Evolutionary conservation across 1,140 invertebrate species (phyloP), one percentile per base, ranked within the genome.

Genomic region (Drosophila setifemur): DNA sequence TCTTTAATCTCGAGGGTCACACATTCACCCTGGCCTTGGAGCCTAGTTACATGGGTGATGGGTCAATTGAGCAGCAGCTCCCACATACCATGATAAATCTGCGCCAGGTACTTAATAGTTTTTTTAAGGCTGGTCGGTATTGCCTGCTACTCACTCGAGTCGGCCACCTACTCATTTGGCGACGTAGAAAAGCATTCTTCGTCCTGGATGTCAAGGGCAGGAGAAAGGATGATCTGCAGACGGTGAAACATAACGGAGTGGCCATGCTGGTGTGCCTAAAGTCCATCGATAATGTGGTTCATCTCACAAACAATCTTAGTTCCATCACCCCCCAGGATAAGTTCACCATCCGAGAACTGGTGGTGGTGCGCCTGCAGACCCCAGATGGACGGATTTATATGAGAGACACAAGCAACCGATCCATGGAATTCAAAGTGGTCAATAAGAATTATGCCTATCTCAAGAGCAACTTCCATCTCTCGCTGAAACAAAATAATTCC

Each of bases 381-480:
- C 81, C 83, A 0, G 61, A 71, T 25, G 88, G 88, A 7, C 58
- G 58, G 1, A 43, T 73, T 4, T 75, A 63, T 37, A 33, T 63
- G n/a, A 47, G 67, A 2, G 78, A 87, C 6, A 23, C 48, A 11
- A 64, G 26, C n/a, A 25, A 52, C 1, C 68, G 50, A 4, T 12
- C 47, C 2, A 26, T 61, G 8, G 57, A 88, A 18, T 89, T 73
- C 6, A 53, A 67, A 0, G 47, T 75, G 16, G 58, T 82, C 21
- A 75, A 53, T 19, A 58, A 75, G n/a, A 79, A 72, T 43, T 90
- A 90, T 58, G 88, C 89, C 12, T 87, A 71, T 33, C 58, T 90
- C 6, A 73, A 70, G 42, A 60, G 63, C 6, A 67, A 42, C 7
- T 19, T 87, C 2, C 78, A 90, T 60, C 45, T 90, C 0, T 64